These are phyloP conservation scores for Halisarca cf. caerulea DNA, from an alignment of 37 sponge, comb jelly and placozoan genomes.

Conservation along the genomic window DNA sequence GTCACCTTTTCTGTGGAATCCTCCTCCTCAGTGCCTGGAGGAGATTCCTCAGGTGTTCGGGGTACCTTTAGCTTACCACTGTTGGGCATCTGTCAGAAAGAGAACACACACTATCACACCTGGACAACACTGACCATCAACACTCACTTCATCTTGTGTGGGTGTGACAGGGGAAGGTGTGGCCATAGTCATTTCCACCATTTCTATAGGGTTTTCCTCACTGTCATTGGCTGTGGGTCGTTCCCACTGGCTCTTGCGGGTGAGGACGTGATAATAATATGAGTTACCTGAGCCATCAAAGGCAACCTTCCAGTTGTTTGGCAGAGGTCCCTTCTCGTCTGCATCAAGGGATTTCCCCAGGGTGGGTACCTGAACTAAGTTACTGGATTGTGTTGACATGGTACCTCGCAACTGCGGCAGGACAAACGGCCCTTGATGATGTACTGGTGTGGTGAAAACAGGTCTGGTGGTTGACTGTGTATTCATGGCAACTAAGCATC, in stretches of 20 bases:
- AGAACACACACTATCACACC: too few species aligned
- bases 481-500: too few species aligned
- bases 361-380: too few species aligned
- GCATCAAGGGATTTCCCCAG: not conserved
- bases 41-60: conserved; percentile 40
- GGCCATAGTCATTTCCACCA: not conserved
- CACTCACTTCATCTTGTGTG: too few species aligned
- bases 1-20: not conserved
- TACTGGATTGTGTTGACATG: too few species aligned
- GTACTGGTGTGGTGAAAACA: too few species aligned
- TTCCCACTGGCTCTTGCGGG: conserved; percentile 80
- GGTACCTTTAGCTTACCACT: conserved; percentile 18
- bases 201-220: conserved; percentile 33
- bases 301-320: conserved; percentile 63
- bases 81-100: too few species aligned
- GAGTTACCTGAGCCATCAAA: conserved; percentile 39
- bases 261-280: conserved; percentile 73
- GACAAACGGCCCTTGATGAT: too few species aligned
- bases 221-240: conserved; percentile 50
- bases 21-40: conserved; percentile 41
- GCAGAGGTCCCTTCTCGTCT: conserved; percentile 31
- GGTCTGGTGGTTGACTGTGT: too few species aligned
- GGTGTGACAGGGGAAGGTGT: not conserved
- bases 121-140: too few species aligned
- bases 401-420: too few species aligned